phyloP scores from a whole-genome alignment of 2,797 vertebrate species.

The Chelon auratus region DNA sequence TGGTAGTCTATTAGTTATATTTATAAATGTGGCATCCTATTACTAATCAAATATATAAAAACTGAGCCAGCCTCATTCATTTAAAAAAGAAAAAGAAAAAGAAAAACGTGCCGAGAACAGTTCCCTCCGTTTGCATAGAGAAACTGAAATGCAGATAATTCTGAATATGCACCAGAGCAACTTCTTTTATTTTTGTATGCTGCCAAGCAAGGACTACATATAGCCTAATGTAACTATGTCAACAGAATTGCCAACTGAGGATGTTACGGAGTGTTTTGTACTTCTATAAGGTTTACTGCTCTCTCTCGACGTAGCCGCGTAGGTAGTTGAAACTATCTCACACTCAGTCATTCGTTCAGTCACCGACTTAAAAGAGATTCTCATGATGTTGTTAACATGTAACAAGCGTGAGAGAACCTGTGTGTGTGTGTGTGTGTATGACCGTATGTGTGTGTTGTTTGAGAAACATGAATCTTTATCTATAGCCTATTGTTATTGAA shows the following conservation, averaged over 20 bases:
- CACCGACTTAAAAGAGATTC: conserved; percentile 48
- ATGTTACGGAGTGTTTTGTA: conserved; percentile 78
- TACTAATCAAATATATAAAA: conserved; percentile 60
- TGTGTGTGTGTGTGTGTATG: conserved; percentile 42
- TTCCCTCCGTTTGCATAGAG: conserved; percentile 69
- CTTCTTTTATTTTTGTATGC: conserved; percentile 87
- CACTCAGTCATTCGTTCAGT: conserved; percentile 40
- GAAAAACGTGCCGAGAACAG: conserved; percentile 66
- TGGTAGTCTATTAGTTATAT: conserved; percentile 57
- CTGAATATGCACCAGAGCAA: conserved; percentile 83
- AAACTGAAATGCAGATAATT: conserved; percentile 73
- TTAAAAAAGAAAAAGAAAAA: neutral
- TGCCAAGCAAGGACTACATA: conserved; percentile 78
- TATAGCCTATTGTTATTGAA: conserved; percentile 69
- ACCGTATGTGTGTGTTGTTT: conserved; percentile 52
- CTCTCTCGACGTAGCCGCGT: conserved; percentile 57
- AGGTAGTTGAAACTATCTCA: conserved; percentile 50
- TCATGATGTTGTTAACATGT: conserved; percentile 66
- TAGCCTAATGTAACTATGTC: conserved; percentile 76
- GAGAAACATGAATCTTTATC: conserved; percentile 70
- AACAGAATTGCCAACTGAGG: conserved; percentile 76
- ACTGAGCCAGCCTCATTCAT: conserved; percentile 74
- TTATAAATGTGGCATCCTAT: conserved; percentile 47
- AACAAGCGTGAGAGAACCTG: conserved; percentile 55
- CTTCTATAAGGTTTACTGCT: conserved; percentile 73